A percentile compares a stretch with the other conserved stretches of the same genome.
phyloP scores from a whole-genome alignment of 2,888 invertebrate genomes.

The Athalia cordata region DNA sequence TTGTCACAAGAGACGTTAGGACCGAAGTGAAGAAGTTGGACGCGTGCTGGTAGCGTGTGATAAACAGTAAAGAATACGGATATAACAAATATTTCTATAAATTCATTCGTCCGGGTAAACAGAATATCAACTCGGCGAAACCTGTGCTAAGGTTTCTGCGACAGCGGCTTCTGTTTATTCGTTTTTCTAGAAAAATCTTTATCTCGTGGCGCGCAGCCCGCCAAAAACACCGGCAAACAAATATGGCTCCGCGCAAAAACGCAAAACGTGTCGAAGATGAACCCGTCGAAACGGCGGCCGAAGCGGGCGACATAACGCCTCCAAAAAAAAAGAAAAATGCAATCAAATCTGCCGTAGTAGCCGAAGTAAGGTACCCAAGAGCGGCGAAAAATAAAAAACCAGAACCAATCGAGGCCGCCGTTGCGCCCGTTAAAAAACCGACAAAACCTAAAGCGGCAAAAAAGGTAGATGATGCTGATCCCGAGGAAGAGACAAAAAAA shows the following conservation, averaged over 20 bases:
- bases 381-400: constrained; percentile 52
- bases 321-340: constrained; percentile 54
- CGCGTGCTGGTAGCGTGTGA: constrained; percentile 38
- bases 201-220: constrained; percentile 44
- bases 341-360: not conserved
- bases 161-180: not conserved
- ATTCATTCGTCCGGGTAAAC: not conserved
- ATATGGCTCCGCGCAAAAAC: constrained; percentile 57
- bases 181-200: constrained; percentile 2
- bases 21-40: constrained; percentile 13
- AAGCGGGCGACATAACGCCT: constrained; percentile 52
- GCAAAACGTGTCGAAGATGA: constrained; percentile 53
- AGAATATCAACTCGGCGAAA: not conserved
- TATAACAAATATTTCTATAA: not conserved
- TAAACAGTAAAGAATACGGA: constrained; percentile 2
- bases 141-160: constrained; percentile 8
- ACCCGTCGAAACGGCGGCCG: constrained; percentile 49
- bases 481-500: constrained; percentile 28
- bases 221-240: constrained; percentile 45
- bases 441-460: constrained; percentile 46
- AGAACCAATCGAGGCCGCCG: not conserved
- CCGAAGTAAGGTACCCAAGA: constrained; percentile 48
- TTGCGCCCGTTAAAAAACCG: constrained; percentile 36
- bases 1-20: constrained; percentile 13
- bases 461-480: constrained; percentile 31